Percentiles rank a stretch among this genome's conserved stretches.
Conservation (phyloP, 1,140 invertebrate genomes). For the Aradophagus sp. region DNA sequence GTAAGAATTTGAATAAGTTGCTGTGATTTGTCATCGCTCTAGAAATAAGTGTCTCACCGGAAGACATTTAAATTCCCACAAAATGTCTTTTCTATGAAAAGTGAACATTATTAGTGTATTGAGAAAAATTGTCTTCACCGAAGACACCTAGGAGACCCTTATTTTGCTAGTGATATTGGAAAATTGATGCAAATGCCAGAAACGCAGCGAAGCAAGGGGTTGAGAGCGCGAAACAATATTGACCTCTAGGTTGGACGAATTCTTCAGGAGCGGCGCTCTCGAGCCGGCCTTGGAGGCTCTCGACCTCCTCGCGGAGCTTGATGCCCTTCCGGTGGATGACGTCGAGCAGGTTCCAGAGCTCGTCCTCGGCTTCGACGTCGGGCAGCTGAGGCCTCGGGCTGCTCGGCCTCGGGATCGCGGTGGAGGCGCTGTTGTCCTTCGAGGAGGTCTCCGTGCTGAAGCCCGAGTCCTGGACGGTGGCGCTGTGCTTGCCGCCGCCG, state of each 20-base stretch:
- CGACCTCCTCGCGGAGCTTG: conserved; percentile 83
- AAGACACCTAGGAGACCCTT: too few species aligned
- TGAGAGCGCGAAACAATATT: too few species aligned
- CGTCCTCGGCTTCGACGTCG: conserved; percentile 80
- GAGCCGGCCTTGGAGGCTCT: conserved; percentile 75
- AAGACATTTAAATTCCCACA: too few species aligned
- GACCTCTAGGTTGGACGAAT: conserved; percentile 58
- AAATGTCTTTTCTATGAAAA: too few species aligned
- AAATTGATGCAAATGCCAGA: too few species aligned
- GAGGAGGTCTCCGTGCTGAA: conserved; percentile 89
- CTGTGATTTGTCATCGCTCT: too few species aligned
- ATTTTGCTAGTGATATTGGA: too few species aligned
- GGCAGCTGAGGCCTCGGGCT: conserved; percentile 68
- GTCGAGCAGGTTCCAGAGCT: conserved; percentile 88
- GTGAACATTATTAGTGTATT: too few species aligned
- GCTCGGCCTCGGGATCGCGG: conserved; percentile 71
- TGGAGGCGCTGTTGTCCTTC: conserved; percentile 82
- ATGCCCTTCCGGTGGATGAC: conserved; percentile 88
- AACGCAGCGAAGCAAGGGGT: too few species aligned
- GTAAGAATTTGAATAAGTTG: too few species aligned
- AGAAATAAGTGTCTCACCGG: too few species aligned
- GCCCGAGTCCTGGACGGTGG: conserved; percentile 86
- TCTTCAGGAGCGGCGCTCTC: conserved; percentile 69
- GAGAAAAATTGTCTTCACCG: too few species aligned
- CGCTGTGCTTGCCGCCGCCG: conserved; percentile 76